Base-by-base conservation (phyloP, 1,140 invertebrate species). In the Habropoda laboriosa region DNA sequence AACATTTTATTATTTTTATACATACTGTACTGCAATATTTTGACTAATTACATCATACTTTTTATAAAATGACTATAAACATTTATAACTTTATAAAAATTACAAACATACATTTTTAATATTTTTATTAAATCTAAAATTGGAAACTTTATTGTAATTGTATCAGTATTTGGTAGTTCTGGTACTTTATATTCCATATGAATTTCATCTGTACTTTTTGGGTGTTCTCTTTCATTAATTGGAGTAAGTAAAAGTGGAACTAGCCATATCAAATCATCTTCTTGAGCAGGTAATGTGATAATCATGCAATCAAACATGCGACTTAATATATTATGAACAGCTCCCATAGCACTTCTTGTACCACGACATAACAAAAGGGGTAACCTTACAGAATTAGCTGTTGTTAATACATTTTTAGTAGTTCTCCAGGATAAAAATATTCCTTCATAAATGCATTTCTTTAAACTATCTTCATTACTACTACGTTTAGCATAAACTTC, bases 231-330 rank as follows among this genome's bases (percentile, higher is more conserved):
- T 2, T 81, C 49, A 4, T 77, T 55, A 42, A 6, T 68, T 38
- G 83, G 71, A 67, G 60, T 81, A 21, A 91, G 71, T 30, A 90
- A 27, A 42, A 91, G 89, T 21, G 90, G 86, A 32, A 90, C 10
- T 0, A 92, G 57, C 91, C 91, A 92, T 21, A 75, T 78, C 0
- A 92, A 82, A 82, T 92, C 91, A 8, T 90, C 81, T 8, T 88
- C 75, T 4, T 63, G 85, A 7, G 75, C 81, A 27, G 87, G 58
- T 16, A 92, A 32, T 24, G 75, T 21, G 35, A 89, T 67, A 47
- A 91, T 61, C 32, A 83, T 76, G 38, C 91, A 92, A 74, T 92
- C 90, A 66, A 92, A 92, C 88, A 92, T 90, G 16, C 63, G 82
- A 38, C 55, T 63, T n/a, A 92, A 57, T 5, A 81, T 83, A 7